phyloP scores from a whole-genome alignment of 2,888 invertebrate species.

The Pseudoips prasinana region DNA sequence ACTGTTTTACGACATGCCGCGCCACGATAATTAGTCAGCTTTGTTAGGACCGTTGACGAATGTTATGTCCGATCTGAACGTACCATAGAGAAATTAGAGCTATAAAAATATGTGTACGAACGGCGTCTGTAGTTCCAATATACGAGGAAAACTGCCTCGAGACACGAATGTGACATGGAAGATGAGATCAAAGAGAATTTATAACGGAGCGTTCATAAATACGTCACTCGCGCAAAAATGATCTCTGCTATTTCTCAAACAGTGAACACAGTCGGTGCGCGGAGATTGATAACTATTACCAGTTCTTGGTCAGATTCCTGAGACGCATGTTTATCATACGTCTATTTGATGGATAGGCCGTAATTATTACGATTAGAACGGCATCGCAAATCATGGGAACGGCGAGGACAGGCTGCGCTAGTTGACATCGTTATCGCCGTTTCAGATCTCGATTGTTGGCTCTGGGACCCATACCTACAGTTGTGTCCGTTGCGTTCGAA shows the following conservation, averaged over 20 bases:
- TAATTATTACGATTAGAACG: conserved; percentile 78
- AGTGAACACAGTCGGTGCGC: conserved; percentile 40
- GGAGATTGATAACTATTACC: conserved; percentile 59
- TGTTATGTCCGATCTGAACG: conserved; percentile 50
- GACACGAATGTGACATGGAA: conserved; percentile 54
- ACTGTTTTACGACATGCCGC: conserved; percentile 81
- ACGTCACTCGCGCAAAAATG: conserved; percentile 71
- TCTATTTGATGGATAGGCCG: conserved; percentile 73
- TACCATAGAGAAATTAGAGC: conserved; percentile 49
- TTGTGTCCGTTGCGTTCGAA: conserved; percentile 36
- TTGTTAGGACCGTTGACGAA: conserved; percentile 75
- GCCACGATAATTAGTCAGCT: conserved; percentile 81
- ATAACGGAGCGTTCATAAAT: conserved; percentile 71
- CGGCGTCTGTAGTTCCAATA: conserved; percentile 40
- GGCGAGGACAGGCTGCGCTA: conserved; percentile 68
- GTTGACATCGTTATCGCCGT: conserved; percentile 72
- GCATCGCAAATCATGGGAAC: conserved; percentile 79
- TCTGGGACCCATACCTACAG: conserved; percentile 52
- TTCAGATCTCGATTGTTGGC: conserved; percentile 75
- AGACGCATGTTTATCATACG: conserved; percentile 66
- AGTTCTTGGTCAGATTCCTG: conserved; percentile 52
- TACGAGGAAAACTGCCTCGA: conserved; percentile 38
- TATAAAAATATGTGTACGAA: conserved; percentile 54
- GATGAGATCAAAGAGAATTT: conserved; percentile 72
- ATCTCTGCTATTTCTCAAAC: conserved; percentile 75